These are phyloP conservation scores for Drosophila kanekoi DNA, from an alignment of 2,888 invertebrate genomes.

Conservation along the genomic window DNA sequence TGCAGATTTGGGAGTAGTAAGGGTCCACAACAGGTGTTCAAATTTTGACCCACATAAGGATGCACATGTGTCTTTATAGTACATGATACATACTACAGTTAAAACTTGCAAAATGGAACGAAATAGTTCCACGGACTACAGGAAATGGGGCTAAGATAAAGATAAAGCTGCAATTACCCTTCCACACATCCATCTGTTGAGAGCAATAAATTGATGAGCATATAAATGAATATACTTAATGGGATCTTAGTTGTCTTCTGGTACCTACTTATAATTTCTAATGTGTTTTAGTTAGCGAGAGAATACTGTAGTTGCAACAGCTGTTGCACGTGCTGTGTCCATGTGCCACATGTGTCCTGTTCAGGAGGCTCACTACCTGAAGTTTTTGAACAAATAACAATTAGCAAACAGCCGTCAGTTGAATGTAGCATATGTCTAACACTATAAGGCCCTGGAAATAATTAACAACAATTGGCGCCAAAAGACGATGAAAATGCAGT, in stretches of 20 bases:
- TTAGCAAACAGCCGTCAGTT: not conserved
- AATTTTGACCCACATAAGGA: slow-evolving; percentile 12
- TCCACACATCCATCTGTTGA: no score
- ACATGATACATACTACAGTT: no score
- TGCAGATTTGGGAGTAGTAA: not conserved
- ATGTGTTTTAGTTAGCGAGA: not conserved
- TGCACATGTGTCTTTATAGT: not conserved
- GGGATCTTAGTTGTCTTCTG: not conserved
- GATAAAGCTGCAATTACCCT: no score
- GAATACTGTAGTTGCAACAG: slow-evolving; percentile 8
- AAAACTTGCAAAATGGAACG: no score
- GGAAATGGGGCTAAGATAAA: no score
- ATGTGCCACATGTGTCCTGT: slow-evolving; percentile 2
- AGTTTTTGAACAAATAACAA: not conserved
- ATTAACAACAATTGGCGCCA: slow-evolving; percentile 47
- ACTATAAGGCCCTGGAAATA: slow-evolving; percentile 33
- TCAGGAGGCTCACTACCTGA: slow-evolving; percentile 25
- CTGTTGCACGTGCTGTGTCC: slow-evolving; percentile 8
- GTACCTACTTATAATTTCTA: not conserved
- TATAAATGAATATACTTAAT: no score
- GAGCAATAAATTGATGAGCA: no score
- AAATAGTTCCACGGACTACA: no score
- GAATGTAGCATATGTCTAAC: not conserved
- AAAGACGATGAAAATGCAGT: slow-evolving; percentile 26
- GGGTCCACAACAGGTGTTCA: slow-evolving; percentile 60